Base-by-base conservation (phyloP, 2,888 invertebrate species). In the Troides oblongomaculatus region DNA sequence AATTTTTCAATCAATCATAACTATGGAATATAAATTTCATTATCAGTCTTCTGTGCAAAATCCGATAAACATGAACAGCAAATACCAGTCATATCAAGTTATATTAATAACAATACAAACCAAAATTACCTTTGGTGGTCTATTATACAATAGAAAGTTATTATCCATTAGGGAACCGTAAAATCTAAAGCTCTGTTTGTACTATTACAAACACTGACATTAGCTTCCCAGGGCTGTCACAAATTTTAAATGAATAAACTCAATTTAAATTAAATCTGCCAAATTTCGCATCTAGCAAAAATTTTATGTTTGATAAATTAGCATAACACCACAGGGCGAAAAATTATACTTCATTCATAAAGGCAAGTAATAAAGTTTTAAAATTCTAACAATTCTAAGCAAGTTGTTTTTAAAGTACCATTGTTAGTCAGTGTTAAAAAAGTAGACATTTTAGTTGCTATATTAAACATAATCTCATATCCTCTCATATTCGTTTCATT, bases 161-260 rank as follows among this genome's bases (percentile, higher is more conserved):
- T 70, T 69, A 72, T 67, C 71, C 72, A 71, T 72, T 71, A 68
- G 76, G 73, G 73, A 76, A 72, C 75, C 70, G 71, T 76, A 74
- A 75, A 75, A 64, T 71, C 72, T 68, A 64, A 71, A 71, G 62
- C 67, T 66, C 66, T 69, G 67, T 62, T 59, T 64, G 53, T 70
- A 76, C 74, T 74, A 74, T 68, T 73, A 73, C 71, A 73, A 59
- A 74, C 71, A 72, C 39, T 64, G 59, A 70, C 69, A 58, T 53
- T n/a, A 53, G 46, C 14, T 46, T 14, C 1, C 6, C 18, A 53
- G 53, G 53, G 53, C 53, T 53, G 53, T n/a, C n/a, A n/a, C 18
- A n/a, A n/a, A 18, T 53, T n/a, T 53, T 53, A n/a, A 53, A 53
- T 53, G n/a, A 53, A 53, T 46, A 46, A 46, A 12, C 2, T 14